Conservation (phyloP, 2,113 vertebrate species). For the Ia io region DNA sequence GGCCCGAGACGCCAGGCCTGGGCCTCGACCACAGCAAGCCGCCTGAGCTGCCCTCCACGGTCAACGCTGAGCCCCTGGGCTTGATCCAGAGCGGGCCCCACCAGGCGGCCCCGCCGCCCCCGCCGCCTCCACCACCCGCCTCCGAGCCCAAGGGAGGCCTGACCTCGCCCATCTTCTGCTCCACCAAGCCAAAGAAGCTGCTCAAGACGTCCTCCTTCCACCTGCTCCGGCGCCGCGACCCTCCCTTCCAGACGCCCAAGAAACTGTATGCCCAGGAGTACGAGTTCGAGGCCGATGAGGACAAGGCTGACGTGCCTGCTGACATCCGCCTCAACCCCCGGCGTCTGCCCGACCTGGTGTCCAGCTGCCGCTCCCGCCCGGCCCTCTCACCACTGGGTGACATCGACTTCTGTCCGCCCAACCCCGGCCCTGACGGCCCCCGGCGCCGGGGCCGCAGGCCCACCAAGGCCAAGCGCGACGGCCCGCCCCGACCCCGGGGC, state of each 20-base stretch:
- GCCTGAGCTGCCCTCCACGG: constrained; percentile 92
- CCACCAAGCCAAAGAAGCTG: constrained; percentile 94
- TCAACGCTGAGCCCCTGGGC: constrained; percentile 93
- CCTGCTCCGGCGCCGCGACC: constrained; percentile 90
- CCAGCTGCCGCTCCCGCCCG: constrained; percentile 88
- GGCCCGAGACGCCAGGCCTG: constrained; percentile 67
- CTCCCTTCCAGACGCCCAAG: constrained; percentile 90
- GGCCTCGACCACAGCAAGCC: constrained; percentile 89
- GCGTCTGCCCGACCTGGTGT: constrained; percentile 93
- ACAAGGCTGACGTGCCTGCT: constrained; percentile 92
- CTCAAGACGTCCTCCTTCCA: constrained; percentile 95
- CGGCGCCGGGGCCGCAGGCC: constrained; percentile 93
- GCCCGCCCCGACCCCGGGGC: constrained; percentile 90
- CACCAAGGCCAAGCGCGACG: constrained; percentile 92
- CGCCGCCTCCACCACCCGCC: accelerated
- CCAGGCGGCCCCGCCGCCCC: background rate
- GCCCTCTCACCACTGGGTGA: constrained; percentile 92
- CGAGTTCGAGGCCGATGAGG: constrained; percentile 94
- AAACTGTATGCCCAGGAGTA: constrained; percentile 96
- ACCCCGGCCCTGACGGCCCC: constrained; percentile 87
- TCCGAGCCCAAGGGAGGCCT: constrained; percentile 82
- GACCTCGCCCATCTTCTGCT: constrained; percentile 93
- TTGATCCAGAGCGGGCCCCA: constrained; percentile 90
- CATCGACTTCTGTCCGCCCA: constrained; percentile 91
- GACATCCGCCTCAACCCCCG: constrained; percentile 94